Base-by-base conservation (phyloP, 2,888 invertebrate genomes). In the Mesoligia furuncula region DNA sequence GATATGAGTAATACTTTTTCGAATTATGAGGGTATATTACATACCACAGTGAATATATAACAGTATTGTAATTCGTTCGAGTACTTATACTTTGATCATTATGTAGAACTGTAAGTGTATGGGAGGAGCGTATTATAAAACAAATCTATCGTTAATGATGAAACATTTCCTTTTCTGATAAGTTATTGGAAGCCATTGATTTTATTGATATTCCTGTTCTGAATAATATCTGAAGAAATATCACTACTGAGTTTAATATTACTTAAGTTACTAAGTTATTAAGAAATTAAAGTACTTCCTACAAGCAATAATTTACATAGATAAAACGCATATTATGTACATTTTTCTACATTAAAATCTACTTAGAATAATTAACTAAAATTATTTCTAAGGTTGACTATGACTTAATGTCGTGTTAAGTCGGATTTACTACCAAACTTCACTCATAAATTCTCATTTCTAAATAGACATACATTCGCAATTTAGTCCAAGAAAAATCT, bases 141-240 rank as follows among this genome's bases (percentile, higher is more conserved):
- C 24, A 48, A 71, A 62, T 67, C 39, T 80, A 68, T 31, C 2
- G 13, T 31, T 51, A 85, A 9, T 31, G 2, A 84, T 72, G 17
- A 61, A 62, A 31, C n/a, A 67, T 70, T 51, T 59, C 7, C 1
- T 76, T 70, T 57, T 67, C 61, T 66, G 48, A 9, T 73, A 62
- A 81, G 24, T 62, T 65, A 73, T 62, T 83, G 85, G 83, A 83
- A 83, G 83, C 77, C 83, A 82, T 45, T 76, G 83, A 85, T 83
- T 83, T 85, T 59, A 85, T 76, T 73, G 31, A 85, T 85, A 81
- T 81, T 77, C 69, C 65, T 70, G 72, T 81, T 59, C n/a, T 65
- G 69, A 80, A 59, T 81, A 24, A 57, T 45, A 68, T 61, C 48
- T 75, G 65, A 45, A 72, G 68, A 76, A 81, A 75, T 76, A 81